Evolutionary conservation across 1,140 invertebrate genomes (phyloP), one percentile per base, ranked within the genome.

Genomic region (Sipha flava): DNA sequence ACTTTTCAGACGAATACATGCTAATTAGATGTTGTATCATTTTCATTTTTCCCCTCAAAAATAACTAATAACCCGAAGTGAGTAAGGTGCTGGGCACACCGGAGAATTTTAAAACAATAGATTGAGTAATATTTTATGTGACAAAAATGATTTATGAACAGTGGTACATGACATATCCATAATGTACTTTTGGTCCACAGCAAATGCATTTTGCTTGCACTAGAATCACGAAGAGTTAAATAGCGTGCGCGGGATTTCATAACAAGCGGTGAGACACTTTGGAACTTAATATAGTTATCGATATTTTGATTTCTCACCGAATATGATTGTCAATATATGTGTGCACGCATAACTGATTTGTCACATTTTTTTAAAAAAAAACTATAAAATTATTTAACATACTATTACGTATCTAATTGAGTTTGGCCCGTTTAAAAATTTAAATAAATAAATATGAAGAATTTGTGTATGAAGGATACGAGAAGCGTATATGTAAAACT

Each of bases 141-240:
- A 59, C 73, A 77, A 54, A 59, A 77, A 34, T 77, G 73, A 77
- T 77, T 77, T 77, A 77, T 77, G 49, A 59, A 57, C 34, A 59
- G 21, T 3, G 52, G 29, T 57, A 77, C 73, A 77, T 26, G 52
- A 43, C 73, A 77, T 59, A 40, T 77, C 73, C 73, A 77, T 77
- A 77, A 59, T 23, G 73, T 77, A 54, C 49, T 52, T 70, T 70
- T 45, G 40, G 66, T 70, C 23, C 66, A 70, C 66, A n/a, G n/a
- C 26, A 29, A 47, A 16, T 70, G 16, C 23, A 66, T 66, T 66
- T 66, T 14, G 23, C 34, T 43, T 40, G 14, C 14, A 40, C 21
- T 21, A 23, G 10, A 66, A 66, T 66, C 26, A 16, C 31, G 21
- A 43, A 66, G 43, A 66, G 21, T 43, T 66, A 18, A 3, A 40